These are phyloP conservation scores for Apus apus DNA, from an alignment of 2,113 vertebrate genomes.

Conservation along the genomic window DNA sequence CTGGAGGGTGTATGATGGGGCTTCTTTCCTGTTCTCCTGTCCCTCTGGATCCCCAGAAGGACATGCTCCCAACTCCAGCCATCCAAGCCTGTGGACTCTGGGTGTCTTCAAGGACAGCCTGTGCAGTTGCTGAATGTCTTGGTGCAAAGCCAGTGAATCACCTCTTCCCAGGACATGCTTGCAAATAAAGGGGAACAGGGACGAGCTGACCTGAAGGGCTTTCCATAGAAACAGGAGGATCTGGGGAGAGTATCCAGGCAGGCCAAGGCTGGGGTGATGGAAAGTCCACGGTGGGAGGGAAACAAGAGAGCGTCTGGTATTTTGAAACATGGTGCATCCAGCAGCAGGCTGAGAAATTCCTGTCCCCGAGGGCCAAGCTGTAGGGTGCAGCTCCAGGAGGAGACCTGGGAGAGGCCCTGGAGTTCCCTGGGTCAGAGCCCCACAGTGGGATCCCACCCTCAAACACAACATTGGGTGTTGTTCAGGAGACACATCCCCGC, in stretches of 20 bases:
- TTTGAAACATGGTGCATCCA: neutral
- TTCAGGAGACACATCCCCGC: rapidly evolving
- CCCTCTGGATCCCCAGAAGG: neutral
- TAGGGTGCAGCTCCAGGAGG: neutral
- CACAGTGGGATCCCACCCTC: neutral
- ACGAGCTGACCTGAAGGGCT: neutral
- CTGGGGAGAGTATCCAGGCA: neutral
- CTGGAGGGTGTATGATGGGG: neutral
- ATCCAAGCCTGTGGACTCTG: neutral
- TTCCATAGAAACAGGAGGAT: neutral
- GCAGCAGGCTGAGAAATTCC: neutral
- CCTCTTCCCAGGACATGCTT: rapidly evolving
- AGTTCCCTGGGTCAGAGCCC: neutral
- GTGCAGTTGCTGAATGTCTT: neutral
- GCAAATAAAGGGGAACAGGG: neutral
- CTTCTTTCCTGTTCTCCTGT: neutral
- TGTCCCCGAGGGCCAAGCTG: rapidly evolving
- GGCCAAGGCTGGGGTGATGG: neutral
- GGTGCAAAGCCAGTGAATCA: neutral
- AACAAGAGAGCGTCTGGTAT: neutral
- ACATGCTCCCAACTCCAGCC: rapidly evolving
- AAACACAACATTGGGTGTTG: neutral
- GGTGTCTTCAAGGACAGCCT: too few species aligned
- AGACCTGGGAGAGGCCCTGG: neutral
- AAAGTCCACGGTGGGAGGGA: neutral